These are phyloP conservation scores for Cephus pygmeus DNA, from an alignment of 2,888 invertebrate species.

Conservation along the genomic window DNA sequence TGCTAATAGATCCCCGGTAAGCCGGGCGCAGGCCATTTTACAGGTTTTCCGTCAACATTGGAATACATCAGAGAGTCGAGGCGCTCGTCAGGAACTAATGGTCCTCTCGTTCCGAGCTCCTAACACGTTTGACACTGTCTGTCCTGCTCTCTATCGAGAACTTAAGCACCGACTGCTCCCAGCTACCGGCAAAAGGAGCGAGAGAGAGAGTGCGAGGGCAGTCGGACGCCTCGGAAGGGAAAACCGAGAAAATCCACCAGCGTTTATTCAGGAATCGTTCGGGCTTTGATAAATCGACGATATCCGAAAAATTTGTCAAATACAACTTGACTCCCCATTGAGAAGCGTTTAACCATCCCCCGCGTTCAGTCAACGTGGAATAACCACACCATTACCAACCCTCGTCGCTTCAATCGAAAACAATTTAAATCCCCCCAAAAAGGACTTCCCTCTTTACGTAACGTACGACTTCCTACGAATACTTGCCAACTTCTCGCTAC, in stretches of 20 bases:
- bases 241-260: conserved; percentile 1
- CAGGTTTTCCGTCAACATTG: conserved; percentile 62
- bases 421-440: not conserved
- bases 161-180: not conserved
- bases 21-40: conserved; percentile 53
- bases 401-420: not conserved
- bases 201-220: not conserved
- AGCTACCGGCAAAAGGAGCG: not conserved
- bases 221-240: not conserved
- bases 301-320: conserved; percentile 58
- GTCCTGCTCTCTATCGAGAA: not conserved
- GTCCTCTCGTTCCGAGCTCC: conserved; percentile 22
- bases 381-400: conserved; percentile 9
- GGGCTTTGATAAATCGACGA: conserved; percentile 54
- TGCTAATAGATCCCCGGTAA: conserved; percentile 55
- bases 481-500: not conserved
- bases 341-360: not conserved
- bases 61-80: conserved; percentile 45
- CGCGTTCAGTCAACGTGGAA: not conserved
- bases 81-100: conserved; percentile 31
- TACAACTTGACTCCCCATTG: conserved; percentile 13
- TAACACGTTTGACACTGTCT: not conserved
- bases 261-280: conserved; percentile 37
- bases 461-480: not conserved
- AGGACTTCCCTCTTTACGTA: not conserved